Base-by-base conservation (phyloP, 1,140 invertebrate species). In the Drosophila albomicans region DNA sequence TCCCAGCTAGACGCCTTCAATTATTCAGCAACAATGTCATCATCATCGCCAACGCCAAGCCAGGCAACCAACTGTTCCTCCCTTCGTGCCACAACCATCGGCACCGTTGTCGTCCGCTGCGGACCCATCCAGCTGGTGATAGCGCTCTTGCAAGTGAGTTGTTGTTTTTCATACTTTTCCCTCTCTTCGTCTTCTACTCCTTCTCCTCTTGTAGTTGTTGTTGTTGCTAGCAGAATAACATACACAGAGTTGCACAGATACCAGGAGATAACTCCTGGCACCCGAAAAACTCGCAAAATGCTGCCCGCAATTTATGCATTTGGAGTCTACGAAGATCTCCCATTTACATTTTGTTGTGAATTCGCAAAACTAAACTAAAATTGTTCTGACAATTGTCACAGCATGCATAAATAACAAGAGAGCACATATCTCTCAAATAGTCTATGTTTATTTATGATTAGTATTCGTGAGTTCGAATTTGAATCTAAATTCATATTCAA, bases 21-120 rank as follows among this genome's bases (percentile, higher is more conserved):
- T 90, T 90, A 91, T 90, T 81, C 81, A 91, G 87, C 87, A 79
- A 88, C 86, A 84, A 91, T 90, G 81, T 91, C 91, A 87, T 79
- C 84, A 91, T 88, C 88, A 70, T 91, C 91, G 79, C 86, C 91
- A 70, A 86, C 86, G 76, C 86, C 90, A 16, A 91, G 82, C 67
- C 89, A 82, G 66, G 79, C 73, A 52, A 79, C 58, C 43, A 49
- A 66, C 54, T 46, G 68, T 59, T 52, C 82, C 56, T 68, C 79
- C 56, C 81, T 92, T 15, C 81, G 91, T 35, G 91, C 96, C 13
- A 98, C 97, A 28, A 98, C 97, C 72, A 96, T 98, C 81, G 97
- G 97, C 92, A 98, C 97, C 13, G 98, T 98, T 79, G 97, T 97
- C 11, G 95, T 98, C 35, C 96, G 97, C 91, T 97, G 97, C 91